phyloP scores from a whole-genome alignment of 2,797 vertebrate species.

The Lagorchestes hirsutus region DNA sequence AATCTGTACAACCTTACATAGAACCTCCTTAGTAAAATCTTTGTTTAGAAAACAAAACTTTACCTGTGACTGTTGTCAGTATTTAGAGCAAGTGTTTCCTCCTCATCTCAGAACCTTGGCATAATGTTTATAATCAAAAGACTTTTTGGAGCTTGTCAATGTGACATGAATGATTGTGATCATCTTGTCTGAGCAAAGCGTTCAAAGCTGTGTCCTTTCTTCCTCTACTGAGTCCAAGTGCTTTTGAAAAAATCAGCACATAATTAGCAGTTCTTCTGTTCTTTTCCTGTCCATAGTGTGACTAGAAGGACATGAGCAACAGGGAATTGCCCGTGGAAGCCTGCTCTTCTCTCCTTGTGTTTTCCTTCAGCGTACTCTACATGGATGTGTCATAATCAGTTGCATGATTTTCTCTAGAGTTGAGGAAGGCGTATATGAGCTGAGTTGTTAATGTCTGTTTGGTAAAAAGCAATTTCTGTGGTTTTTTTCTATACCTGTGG shows the following conservation, averaged over 20 bases:
- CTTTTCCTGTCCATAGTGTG: background rate
- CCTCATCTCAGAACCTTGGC: background rate
- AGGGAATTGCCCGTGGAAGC: background rate
- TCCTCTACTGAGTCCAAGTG: background rate
- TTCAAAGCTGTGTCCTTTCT: background rate
- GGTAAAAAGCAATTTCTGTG: background rate
- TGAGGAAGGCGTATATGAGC: background rate
- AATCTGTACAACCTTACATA: background rate
- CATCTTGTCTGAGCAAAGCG: background rate
- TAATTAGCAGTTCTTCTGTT: background rate
- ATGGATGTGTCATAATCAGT: background rate
- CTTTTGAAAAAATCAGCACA: background rate
- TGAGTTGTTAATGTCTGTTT: background rate
- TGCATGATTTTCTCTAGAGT: background rate
- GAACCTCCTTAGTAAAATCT: background rate
- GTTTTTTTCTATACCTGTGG: background rate
- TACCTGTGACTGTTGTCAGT: background rate
- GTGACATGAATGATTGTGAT: background rate
- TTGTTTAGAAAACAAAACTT: background rate
- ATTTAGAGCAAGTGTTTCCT: background rate
- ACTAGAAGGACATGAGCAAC: background rate
- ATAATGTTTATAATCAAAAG: background rate
- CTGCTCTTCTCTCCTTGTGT: background rate
- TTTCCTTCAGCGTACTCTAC: background rate
- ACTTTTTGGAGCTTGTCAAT: background rate